Base-by-base conservation (phyloP, 2,797 vertebrate species). In the Melanogrammus aeglefinus region DNA sequence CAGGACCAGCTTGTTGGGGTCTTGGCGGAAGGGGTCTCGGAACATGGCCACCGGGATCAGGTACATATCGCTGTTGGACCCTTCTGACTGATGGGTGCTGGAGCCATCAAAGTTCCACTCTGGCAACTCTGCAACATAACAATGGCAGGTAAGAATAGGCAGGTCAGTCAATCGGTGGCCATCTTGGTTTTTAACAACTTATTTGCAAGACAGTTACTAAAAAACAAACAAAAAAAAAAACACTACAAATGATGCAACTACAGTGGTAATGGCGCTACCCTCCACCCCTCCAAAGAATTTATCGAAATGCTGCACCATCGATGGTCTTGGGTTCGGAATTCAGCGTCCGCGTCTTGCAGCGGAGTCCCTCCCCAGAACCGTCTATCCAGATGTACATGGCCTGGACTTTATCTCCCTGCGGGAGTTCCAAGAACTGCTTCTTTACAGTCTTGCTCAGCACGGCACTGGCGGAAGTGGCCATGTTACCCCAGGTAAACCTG, bases 51-150 rank as follows among this genome's bases (percentile, higher is more conserved):
- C 94, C 0, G 97, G 97, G 38, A 96, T 88, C 69, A 99, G 93
- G 90, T 95, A 99, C 97, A 99, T 98, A 91, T 99, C 97, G 0
- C 97, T 98, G 92, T 99, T 99, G 82, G 97, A 99, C 36, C 97
- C 97, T 84, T 99, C 97, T 0, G 97, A 90, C 87, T 99, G 97
- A 84, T 93, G 94, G 0, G 97, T 98, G 82, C 97, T 98, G 76
- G 96, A 99, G 77, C 97, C 97, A 63, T 99, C 97, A 0, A 97
- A 99, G 90, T 98, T 98, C 97, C 97, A 99, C 91, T 98, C 97
- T 0, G 97, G 97, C 72, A 98, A 91, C 78, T 99, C 97, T 99
- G 81, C 51, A 14, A 66, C 31, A 21, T 18, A 7, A 75, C 21
- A 76, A 75, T 7, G 21, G 18, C 47, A 51, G 14, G 14, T 44